phyloP scores from a whole-genome alignment of 2,888 invertebrate species.

The Meiosimyza decipiens region DNA sequence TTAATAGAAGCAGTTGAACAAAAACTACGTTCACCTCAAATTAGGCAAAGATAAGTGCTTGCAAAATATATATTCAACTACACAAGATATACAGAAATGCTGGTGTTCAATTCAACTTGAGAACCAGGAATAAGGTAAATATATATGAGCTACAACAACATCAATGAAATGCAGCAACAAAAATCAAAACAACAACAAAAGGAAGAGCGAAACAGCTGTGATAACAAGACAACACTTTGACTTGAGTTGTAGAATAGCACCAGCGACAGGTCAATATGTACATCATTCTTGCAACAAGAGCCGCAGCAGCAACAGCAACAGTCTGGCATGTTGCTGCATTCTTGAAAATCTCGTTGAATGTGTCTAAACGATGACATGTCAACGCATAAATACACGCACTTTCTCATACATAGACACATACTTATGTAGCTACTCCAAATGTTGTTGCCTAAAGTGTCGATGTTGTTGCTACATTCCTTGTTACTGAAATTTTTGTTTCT shows the following conservation, averaged over 20 bases:
- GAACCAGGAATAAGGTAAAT: no score
- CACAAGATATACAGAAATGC: neutral
- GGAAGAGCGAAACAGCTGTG: neutral
- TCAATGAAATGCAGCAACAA: slow-evolving; percentile 17
- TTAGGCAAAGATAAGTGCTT: slow-evolving; percentile 25
- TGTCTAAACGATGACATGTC: slow-evolving; percentile 19
- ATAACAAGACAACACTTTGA: neutral
- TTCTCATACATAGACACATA: slow-evolving; percentile 19
- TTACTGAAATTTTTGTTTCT: neutral
- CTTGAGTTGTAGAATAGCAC: neutral
- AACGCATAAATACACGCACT: neutral
- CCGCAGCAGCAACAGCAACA: no score
- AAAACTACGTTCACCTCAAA: slow-evolving; percentile 9
- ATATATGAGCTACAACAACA: neutral
- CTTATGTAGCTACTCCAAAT: neutral
- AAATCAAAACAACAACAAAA: neutral
- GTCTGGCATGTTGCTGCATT: slow-evolving; percentile 3
- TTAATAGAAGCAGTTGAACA: neutral
- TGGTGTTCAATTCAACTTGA: neutral
- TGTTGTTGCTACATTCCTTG: slow-evolving; percentile 6
- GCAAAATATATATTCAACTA: slow-evolving; percentile 10
- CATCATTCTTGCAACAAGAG: no score
- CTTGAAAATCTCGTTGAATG: slow-evolving; percentile 9
- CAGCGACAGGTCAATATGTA: no score
- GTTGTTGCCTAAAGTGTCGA: neutral